Base-by-base conservation (phyloP, 2,113 vertebrate genomes). In the Grus americana region DNA sequence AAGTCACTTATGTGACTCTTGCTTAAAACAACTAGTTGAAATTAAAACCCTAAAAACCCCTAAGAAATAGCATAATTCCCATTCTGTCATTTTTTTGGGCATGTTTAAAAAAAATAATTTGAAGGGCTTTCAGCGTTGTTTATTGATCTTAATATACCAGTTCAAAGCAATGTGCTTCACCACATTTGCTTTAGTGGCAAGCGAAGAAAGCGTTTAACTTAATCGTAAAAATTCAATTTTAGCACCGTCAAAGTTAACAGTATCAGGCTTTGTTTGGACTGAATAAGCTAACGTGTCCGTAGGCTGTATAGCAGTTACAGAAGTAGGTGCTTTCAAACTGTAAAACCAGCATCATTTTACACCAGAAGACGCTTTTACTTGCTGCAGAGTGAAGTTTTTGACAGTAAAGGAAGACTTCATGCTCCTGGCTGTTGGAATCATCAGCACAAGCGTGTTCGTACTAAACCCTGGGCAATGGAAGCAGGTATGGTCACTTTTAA, bases 371-470 rank as follows among this genome's bases (percentile, higher is more conserved):
- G 16, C 59, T 92, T 96, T 96, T 84, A 71, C 81, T 82, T 87
- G 40, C 82, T 79, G 87, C 97, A 99, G 99, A 97, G 97, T 98
- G 58, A 99, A 98, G 96, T 99, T 99, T 98, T 50, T 98, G 75
- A 94, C 98, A 2, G 99, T 99, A 81, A 99, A 98, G 66, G 99
- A 99, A 97, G 99, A 99, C 96, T 98, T 96, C 93, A 99, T 99
- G 99, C 98, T 99, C 5, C 94, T 99, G 80, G 99, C 98, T 36
- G 99, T 98, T 23, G 98, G 98, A 27, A 98, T 99, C 89, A 99
- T 99, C 84, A 97, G 99, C 40, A 98, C 98, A 24, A 98, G 99
- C 7, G 95, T 98, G n/a, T 99, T 98, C 97, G 98, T 99, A 92
- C 96, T 98, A 52, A 96, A 93, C 79, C 79, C 97, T 16, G 86